Evolutionary conservation across 2,888 invertebrate species (phyloP).

Genomic region (Melangyna quadrimaculata): DNA sequence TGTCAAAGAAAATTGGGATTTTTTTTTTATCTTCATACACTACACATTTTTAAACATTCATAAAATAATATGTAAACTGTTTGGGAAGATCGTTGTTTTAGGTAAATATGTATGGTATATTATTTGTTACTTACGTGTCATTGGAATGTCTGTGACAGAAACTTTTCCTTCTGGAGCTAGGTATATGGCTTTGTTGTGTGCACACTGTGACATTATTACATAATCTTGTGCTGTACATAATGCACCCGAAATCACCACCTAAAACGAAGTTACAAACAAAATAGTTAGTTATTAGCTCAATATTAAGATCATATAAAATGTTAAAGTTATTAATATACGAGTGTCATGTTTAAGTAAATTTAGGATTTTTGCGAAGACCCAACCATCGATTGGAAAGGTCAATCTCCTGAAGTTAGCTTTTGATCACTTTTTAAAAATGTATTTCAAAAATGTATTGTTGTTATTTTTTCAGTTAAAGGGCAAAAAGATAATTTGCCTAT

Average conservation of each 20-base stretch:
- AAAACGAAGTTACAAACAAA: slow-evolving; percentile 65
- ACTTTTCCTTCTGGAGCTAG: slow-evolving; percentile 81
- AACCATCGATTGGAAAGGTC: too few species aligned
- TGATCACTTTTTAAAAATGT: too few species aligned
- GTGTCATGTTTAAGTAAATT: too few species aligned
- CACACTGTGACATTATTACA: slow-evolving; percentile 82
- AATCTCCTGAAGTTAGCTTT: too few species aligned
- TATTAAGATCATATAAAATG: too few species aligned
- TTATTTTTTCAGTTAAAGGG: too few species aligned
- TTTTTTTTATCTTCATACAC: neutral
- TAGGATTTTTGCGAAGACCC: too few species aligned
- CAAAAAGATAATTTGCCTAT: too few species aligned
- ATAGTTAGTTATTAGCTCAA: neutral
- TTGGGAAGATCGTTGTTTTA: neutral
- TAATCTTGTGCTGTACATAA: slow-evolving; percentile 81
- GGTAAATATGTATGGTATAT: too few species aligned
- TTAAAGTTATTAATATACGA: too few species aligned
- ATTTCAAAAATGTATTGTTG: too few species aligned
- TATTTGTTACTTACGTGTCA: slow-evolving; percentile 79
- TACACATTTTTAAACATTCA: slow-evolving; percentile 42
- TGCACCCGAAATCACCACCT: slow-evolving; percentile 82
- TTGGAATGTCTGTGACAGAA: slow-evolving; percentile 81
- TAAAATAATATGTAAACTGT: neutral
- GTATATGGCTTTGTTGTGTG: slow-evolving; percentile 81
- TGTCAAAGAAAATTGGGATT: neutral